These are phyloP conservation scores for Eleginops maclovinus DNA, from an alignment of 2,113 vertebrate genomes.

Conservation along the genomic window DNA sequence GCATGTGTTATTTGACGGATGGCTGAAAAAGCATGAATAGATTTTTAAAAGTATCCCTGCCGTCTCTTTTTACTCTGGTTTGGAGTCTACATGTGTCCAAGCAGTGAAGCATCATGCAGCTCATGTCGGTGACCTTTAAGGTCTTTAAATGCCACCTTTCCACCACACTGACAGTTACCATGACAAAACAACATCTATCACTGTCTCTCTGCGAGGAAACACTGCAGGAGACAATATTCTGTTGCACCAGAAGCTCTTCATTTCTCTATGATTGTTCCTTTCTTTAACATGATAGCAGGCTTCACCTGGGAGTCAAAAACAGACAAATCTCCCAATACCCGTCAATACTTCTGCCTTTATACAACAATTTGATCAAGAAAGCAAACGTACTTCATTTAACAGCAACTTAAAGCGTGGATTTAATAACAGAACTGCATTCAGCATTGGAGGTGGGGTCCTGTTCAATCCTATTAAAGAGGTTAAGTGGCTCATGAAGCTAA, in stretches of 20 bases:
- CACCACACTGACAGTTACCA: slow-evolving; percentile 40
- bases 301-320: neutral
- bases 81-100: slow-evolving; percentile 20
- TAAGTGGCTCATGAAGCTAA: no score
- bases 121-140: slow-evolving; percentile 58
- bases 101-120: slow-evolving; percentile 32
- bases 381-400: neutral
- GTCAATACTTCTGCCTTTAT: slow-evolving; percentile 5
- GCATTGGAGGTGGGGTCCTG: no score
- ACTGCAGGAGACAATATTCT: slow-evolving; percentile 5
- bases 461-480: no score
- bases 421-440: no score
- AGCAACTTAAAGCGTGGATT: no score
- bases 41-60: neutral
- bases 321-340: neutral
- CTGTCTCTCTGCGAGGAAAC: slow-evolving; percentile 16
- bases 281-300: neutral
- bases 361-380: neutral
- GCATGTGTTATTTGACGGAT: neutral
- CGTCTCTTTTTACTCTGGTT: slow-evolving; percentile 25
- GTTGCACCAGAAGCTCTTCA: neutral
- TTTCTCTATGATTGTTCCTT: neutral
- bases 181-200: slow-evolving; percentile 43
- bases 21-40: slow-evolving; percentile 5
- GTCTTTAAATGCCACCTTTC: slow-evolving; percentile 52